A percentile compares a stretch with the other conserved stretches of the same genome.
These are phyloP conservation scores for Xanthorhoe designata DNA, from an alignment of 2,888 invertebrate genomes.

Conservation along the genomic window DNA sequence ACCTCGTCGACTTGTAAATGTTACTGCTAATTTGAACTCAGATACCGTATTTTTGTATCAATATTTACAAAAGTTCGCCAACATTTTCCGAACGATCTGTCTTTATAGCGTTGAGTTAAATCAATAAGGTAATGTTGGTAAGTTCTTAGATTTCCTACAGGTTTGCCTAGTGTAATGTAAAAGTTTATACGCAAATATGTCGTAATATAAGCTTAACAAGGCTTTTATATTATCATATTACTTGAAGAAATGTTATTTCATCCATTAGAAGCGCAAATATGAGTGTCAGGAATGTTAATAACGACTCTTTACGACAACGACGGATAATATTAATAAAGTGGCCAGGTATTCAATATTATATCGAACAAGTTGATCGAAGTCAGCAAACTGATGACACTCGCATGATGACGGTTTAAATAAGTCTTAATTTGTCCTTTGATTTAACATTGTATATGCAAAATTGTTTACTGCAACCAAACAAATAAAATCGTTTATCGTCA, in stretches of 20 bases:
- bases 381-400: no score
- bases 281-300: not conserved
- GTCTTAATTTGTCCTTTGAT: not conserved
- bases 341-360: no score
- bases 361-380: no score
- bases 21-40: slow-evolving; percentile 46
- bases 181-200: slow-evolving; percentile 5
- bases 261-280: slow-evolving; percentile 1
- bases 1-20: slow-evolving; percentile 45
- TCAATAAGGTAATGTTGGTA: not conserved
- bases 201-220: slow-evolving; percentile 12
- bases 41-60: slow-evolving; percentile 33
- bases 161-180: not conserved
- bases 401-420: no score
- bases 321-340: not conserved
- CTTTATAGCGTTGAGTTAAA: not conserved
- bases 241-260: slow-evolving; percentile 2
- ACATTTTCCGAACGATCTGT: slow-evolving; percentile 6
- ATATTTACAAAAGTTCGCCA: slow-evolving; percentile 17
- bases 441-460: not conserved
- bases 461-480: no score
- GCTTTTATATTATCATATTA: slow-evolving; percentile 13
- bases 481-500: not conserved
- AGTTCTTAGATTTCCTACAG: not conserved
- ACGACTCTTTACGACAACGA: slow-evolving; percentile 1